Evolutionary conservation across 2,888 invertebrate genomes (phyloP), one percentile per base, ranked within the genome.

Genomic region (Drosophila testacea): DNA sequence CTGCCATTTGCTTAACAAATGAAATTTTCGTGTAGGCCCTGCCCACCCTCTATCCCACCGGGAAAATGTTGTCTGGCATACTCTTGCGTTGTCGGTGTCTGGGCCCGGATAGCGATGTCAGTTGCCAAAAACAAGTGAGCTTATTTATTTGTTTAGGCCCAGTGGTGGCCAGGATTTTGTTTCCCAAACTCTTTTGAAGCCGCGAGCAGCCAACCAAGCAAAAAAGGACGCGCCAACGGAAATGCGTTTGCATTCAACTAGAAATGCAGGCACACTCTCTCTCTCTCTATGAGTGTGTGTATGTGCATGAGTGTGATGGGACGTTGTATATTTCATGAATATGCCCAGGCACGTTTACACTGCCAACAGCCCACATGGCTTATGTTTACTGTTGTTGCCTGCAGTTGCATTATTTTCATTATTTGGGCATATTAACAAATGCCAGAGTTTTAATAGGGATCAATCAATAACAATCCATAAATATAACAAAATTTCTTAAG

Each of bases 91-190:
- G 32, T 36, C 34, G 57, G 39, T 55, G 79, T 73, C 79, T 73
- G 69, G 69, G 64, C 56, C 69, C 69, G 69, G 61, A 76, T 79
- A 85, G 64, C 73, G 52, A 55, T 80, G 81, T 73, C 79, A 83
- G 87, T 82, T 87, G 84, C 86, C 83, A 83, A 88, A 88, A 73
- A 74, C 79, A 69, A 80, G 64, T 61, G 71, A 65, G 75, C 85
- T 84, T 85, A 85, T 85, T 85, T 85, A 89, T 85, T 85, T 85
- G 89, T 76, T 89, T 89, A 81, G 88, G 79, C 88, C 70, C 89
- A 87, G 73, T 79, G 77, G 81, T 75, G 77, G 71, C 69, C 81
- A 74, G 75, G 81, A 82, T 88, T 85, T 77, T 54, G 54, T 55
- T 50, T 28, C 47, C 30, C 38, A 51, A 47, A 39, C 61, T 57